phyloP scores from a whole-genome alignment of 2,797 vertebrate genomes.

The Masticophis lateralis region DNA sequence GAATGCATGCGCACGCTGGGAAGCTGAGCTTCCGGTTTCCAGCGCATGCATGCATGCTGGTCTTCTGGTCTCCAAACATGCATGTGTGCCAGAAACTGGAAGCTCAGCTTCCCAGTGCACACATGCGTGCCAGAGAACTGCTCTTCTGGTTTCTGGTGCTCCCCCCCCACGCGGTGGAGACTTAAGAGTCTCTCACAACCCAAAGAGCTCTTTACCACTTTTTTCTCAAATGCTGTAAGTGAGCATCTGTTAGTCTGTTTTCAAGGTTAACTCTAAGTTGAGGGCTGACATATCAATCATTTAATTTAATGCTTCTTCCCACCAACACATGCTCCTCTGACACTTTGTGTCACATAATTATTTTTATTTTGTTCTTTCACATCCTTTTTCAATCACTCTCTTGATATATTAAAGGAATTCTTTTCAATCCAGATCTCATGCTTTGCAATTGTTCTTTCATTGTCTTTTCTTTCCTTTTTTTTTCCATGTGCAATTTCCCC shows the following conservation, averaged over 20 bases:
- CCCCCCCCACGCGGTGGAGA: too few relatives aligned
- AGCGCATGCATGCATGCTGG: too few relatives aligned
- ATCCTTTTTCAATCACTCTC: not conserved
- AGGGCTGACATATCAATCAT: not conserved
- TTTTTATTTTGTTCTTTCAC: not conserved
- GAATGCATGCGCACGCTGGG: too few relatives aligned
- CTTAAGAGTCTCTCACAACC: not conserved
- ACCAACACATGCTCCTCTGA: not conserved
- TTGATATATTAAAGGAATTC: not conserved
- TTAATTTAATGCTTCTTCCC: not conserved
- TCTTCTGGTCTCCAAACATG: too few relatives aligned
- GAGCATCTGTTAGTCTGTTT: not conserved
- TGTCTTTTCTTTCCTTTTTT: not conserved
- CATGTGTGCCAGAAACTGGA: too few relatives aligned
- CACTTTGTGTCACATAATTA: not conserved
- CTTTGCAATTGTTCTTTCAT: not conserved
- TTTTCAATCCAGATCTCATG: not conserved
- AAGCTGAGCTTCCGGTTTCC: too few relatives aligned
- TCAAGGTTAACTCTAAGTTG: not conserved
- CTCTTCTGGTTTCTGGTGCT: too few relatives aligned
- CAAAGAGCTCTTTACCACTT: not conserved
- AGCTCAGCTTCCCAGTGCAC: too few relatives aligned
- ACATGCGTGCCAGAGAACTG: too few relatives aligned
- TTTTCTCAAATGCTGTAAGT: not conserved
- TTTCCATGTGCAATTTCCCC: not conserved